Percentiles rank a stretch among this genome's conserved stretches.
Conservation (phyloP, 2,888 invertebrate genomes). For the Elegia similella region DNA sequence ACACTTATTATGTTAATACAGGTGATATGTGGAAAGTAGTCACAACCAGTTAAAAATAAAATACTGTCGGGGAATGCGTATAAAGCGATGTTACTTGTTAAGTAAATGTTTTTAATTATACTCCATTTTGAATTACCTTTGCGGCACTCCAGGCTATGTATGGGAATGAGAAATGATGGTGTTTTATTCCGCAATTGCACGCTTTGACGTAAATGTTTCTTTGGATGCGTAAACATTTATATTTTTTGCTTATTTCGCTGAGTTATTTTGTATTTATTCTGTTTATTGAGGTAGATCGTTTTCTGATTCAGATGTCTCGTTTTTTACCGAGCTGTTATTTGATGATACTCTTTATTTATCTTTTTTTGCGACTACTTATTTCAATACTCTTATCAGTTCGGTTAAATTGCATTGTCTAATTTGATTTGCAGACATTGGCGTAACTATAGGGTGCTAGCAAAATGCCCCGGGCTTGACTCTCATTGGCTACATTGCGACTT, state of each 20-base stretch:
- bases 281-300: background rate
- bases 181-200: background rate
- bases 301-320: too few species aligned
- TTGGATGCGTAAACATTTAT: background rate
- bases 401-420: too few species aligned
- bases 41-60: background rate
- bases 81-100: constrained; percentile 3
- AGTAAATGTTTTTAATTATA: constrained; percentile 13
- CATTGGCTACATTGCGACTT: too few species aligned
- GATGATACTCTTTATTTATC: too few species aligned
- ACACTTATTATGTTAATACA: background rate
- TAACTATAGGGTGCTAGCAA: too few species aligned
- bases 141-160: background rate
- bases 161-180: constrained; percentile 7
- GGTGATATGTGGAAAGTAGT: background rate
- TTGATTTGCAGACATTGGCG: too few species aligned
- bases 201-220: constrained; percentile 7
- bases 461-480: too few species aligned
- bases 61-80: background rate
- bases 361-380: too few species aligned
- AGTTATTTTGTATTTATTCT: background rate
- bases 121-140: constrained; percentile 1
- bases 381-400: too few species aligned
- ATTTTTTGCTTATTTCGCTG: background rate
- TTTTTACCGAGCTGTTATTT: too few species aligned